Conservation (phyloP, 2,113 vertebrate genomes). For the Sturnus vulgaris region DNA sequence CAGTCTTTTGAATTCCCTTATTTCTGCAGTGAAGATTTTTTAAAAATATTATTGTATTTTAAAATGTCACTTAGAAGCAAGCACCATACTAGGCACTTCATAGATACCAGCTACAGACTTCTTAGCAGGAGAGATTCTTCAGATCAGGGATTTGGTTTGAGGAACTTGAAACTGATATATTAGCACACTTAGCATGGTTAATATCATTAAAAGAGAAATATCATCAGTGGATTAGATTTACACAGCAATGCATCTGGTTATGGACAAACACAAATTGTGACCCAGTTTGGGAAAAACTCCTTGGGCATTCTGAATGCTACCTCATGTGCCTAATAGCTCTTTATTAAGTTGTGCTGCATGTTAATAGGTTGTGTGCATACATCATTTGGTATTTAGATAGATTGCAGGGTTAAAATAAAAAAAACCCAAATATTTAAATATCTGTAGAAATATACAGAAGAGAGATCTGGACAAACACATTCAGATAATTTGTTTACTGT, state of each 20-base stretch:
- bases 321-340: neutral
- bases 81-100: neutral
- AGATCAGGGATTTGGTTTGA: neutral
- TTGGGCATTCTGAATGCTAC: neutral
- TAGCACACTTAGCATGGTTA: neutral
- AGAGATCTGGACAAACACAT: neutral
- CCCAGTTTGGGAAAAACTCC: neutral
- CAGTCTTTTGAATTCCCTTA: neutral
- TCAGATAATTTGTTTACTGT: neutral
- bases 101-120: neutral
- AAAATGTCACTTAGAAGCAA: neutral
- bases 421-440: neutral
- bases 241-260: neutral
- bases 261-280: neutral
- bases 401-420: neutral
- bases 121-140: neutral
- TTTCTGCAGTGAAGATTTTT: neutral
- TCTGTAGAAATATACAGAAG: neutral
- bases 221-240: neutral
- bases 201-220: neutral
- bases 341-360: neutral
- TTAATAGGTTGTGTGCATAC: neutral
- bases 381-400: neutral
- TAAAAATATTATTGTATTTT: neutral
- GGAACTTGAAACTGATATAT: neutral